A percentile compares a stretch with the other conserved stretches of the same genome.
Conservation (phyloP, 2,113 vertebrate species). For the Xiphophorus couchianus region DNA sequence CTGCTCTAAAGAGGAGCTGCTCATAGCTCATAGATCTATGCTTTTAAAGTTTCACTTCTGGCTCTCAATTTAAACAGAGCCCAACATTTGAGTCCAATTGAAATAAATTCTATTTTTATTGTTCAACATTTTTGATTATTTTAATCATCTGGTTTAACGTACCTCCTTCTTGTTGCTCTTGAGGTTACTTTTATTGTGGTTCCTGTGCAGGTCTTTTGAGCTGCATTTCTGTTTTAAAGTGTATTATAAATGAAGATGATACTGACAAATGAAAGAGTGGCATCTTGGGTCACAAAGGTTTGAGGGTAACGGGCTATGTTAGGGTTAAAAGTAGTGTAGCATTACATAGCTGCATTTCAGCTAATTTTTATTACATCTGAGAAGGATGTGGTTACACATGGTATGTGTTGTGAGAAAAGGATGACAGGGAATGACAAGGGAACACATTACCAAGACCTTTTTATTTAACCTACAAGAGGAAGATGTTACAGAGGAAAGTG, state of each 20-base stretch:
- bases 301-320: too few species aligned
- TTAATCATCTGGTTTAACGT: background rate
- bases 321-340: too few species aligned
- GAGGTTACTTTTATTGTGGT: background rate
- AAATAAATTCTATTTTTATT: background rate
- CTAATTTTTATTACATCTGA: background rate
- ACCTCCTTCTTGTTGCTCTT: background rate
- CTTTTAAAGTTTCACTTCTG: too few species aligned
- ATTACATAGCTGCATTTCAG: background rate
- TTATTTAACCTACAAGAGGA: constrained; percentile 7
- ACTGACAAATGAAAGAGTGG: too few species aligned
- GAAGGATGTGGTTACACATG: background rate
- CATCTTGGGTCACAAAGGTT: too few species aligned
- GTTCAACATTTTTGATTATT: too few species aligned
- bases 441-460: constrained; percentile 1
- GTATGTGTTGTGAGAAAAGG: background rate
- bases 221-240: too few species aligned
- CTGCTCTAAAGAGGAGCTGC: background rate
- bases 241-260: too few species aligned
- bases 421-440: background rate
- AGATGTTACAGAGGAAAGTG: constrained; percentile 37
- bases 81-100: background rate
- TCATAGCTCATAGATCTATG: background rate
- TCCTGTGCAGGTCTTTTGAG: background rate
- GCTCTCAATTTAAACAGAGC: background rate